Conservation (phyloP, 2,113 vertebrate species). For the Megalops atlanticus region DNA sequence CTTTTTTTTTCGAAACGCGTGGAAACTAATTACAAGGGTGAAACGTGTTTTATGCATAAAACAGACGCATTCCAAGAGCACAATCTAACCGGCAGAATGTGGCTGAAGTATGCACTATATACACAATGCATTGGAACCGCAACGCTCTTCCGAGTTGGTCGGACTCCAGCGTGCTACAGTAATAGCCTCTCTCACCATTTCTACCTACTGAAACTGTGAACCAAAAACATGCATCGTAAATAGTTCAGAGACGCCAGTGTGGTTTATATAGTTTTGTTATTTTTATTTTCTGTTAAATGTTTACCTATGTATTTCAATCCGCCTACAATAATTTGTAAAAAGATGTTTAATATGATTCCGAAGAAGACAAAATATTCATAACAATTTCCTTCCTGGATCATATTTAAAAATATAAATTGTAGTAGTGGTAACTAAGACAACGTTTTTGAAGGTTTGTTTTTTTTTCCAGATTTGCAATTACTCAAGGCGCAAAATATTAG, state of each 20-base stretch:
- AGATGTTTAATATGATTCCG: too few species aligned
- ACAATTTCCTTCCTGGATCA: too few species aligned
- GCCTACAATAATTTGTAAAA: too few species aligned
- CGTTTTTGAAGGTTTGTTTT: too few species aligned
- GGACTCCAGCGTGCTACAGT: slow-evolving; percentile 15
- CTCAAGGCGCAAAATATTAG: too few species aligned
- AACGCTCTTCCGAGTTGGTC: slow-evolving; percentile 1
- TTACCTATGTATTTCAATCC: too few species aligned
- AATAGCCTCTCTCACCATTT: neutral
- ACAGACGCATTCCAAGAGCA: slow-evolving; percentile 22
- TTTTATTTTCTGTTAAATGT: too few species aligned
- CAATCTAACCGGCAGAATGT: slow-evolving; percentile 18
- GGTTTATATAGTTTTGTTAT: too few species aligned
- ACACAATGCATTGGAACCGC: slow-evolving; percentile 24
- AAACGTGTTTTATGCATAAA: neutral
- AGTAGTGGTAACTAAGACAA: too few species aligned
- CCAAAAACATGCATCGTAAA: neutral
- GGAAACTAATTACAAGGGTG: neutral
- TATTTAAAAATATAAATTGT: too few species aligned
- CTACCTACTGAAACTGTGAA: neutral
- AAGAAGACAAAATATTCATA: too few species aligned
- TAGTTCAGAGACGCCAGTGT: neutral
- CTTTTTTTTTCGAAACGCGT: neutral
- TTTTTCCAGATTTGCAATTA: too few species aligned
- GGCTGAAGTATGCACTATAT: slow-evolving; percentile 18